These are phyloP conservation scores for Proterorhinus semilunaris DNA, from an alignment of 2,113 vertebrate genomes.

Conservation along the genomic window DNA sequence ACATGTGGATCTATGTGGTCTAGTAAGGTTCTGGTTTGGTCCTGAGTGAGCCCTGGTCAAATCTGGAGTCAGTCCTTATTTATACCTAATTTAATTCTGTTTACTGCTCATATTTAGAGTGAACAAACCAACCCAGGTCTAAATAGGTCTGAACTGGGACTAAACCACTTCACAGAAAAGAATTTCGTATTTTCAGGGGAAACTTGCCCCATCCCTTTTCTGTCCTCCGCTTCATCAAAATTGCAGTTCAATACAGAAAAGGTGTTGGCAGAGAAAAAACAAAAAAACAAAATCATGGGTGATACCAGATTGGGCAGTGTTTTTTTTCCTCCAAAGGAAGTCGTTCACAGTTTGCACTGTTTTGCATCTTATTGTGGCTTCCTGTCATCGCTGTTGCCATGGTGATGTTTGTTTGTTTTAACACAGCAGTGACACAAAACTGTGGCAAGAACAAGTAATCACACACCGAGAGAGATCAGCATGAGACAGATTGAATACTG, in stretches of 20 bases:
- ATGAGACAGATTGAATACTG: not conserved
- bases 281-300: not conserved
- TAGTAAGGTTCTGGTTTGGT: too few relatives aligned
- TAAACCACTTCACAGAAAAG: too few relatives aligned
- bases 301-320: not conserved
- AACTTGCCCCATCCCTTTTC: not conserved
- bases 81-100: too few relatives aligned
- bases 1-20: too few relatives aligned
- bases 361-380: conserved; percentile 28
- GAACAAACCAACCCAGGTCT: too few relatives aligned
- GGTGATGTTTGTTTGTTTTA: conserved; percentile 22
- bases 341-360: conserved; percentile 9
- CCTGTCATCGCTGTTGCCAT: conserved; percentile 58
- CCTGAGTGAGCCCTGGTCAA: too few relatives aligned
- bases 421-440: conserved; percentile 6
- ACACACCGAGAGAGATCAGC: not conserved
- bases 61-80: too few relatives aligned
- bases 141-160: too few relatives aligned
- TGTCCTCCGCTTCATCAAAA: not conserved
- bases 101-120: too few relatives aligned
- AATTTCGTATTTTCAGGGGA: too few relatives aligned
- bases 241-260: not conserved
- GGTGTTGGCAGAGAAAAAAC: not conserved
- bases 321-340: not conserved
- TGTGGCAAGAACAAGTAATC: not conserved